Evolutionary conservation across 2,113 vertebrate genomes (phyloP).

Genomic region (Bambusicola thoracicus): DNA sequence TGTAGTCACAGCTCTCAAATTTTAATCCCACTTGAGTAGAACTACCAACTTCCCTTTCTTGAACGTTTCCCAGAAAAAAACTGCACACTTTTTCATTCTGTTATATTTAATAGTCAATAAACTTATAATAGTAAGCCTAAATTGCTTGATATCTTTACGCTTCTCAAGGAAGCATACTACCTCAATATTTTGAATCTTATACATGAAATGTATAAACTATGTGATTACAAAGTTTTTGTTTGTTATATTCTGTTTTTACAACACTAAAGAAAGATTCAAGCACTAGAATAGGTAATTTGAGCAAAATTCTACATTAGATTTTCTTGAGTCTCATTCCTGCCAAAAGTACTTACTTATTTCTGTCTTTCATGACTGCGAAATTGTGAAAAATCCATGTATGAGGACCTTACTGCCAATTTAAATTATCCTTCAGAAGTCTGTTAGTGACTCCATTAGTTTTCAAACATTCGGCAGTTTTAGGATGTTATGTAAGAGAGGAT

Average conservation of each 20-base stretch:
- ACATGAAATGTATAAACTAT: not conserved
- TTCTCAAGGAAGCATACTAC: not conserved
- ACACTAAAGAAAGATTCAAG: not conserved
- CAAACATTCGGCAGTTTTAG: not conserved
- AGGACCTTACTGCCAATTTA: not conserved
- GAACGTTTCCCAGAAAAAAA: not conserved
- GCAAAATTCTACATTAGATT: not conserved
- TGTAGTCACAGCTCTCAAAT: constrained; percentile 34
- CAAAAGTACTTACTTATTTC: not conserved
- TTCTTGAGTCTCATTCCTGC: not conserved
- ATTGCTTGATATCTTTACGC: not conserved
- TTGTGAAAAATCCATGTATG: not conserved
- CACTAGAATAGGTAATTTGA: not conserved
- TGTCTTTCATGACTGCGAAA: not conserved
- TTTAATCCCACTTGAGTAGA: not conserved
- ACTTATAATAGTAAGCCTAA: not conserved
- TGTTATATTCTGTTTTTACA: not conserved
- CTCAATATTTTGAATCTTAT: not conserved
- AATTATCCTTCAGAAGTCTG: not conserved
- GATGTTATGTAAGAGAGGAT: not conserved
- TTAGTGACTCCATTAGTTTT: not conserved
- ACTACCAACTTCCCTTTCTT: not conserved
- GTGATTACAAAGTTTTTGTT: constrained; percentile 8
- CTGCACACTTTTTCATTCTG: not conserved
- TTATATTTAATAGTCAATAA: not conserved